Base-by-base conservation (phyloP, 1,140 invertebrate species). In the Melanaphis sacchari region DNA sequence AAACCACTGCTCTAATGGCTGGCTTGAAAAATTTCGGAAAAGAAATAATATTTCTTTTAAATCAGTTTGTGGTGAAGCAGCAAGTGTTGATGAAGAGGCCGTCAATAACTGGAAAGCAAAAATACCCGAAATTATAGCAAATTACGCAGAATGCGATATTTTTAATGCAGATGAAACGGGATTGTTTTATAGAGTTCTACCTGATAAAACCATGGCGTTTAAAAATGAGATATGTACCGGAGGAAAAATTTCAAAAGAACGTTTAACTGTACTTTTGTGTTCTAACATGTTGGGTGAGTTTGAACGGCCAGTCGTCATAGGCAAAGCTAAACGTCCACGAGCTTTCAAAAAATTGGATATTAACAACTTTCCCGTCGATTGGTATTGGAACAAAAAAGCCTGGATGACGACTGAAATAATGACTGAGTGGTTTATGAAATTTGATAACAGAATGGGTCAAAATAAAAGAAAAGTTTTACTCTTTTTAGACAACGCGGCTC, bases 11-110 rank as follows among this genome's bases (percentile, higher is more conserved):
- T n/a, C n/a, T n/a, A 87, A 87, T 9, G 84, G 84, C 22, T 87
- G 84, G 84, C 84, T 87, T 31, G 84, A 87, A 87, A 43, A 87
- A 87, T 87, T 87, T 87, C 84, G 84, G 26, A 87, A 87, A 87
- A 87, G 41, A 22, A 21, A 85, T 41, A 43, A 85, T 22, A 85
- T 85, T n/a, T 85, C 82, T 15, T 82, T 82, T 82, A 84, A 84
- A 84, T 84, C 38, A 8, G 24, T 84, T 8, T 84, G 82, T 41
- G 41, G 84, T 8, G 84, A 87, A 87, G 40, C 84, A 26, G 24
- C 84, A 87, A 9, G 0, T 8, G 84, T 87, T 87, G 84, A 87
- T 43, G 26, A 8, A 46, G 26, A 11, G 26, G 84, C 84, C 26
- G 41, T 87, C 26, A 9, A 87, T 87, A 24, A 87, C 84, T 87